Evolutionary conservation across 2,113 vertebrate genomes (phyloP), one percentile per base, ranked within the genome.

Genomic region (Enhydra lutris): DNA sequence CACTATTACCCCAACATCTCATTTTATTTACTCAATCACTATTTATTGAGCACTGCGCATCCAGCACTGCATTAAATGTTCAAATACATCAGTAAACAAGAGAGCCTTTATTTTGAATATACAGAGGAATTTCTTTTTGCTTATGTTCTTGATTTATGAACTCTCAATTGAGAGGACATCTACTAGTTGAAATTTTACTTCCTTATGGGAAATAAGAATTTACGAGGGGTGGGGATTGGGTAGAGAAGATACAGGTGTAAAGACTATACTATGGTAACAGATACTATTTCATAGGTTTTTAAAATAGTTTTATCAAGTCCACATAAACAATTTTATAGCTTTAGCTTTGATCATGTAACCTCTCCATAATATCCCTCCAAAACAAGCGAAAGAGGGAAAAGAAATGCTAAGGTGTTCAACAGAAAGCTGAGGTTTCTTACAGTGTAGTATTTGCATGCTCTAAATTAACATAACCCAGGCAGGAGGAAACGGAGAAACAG

Each of bases 141-240:
- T 83, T 86, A 93, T 71, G 24, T 96, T 74, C 47, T 73, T 86
- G 34, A 59, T 45, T 95, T 89, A 63, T 0, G 29, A 94, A 69
- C 45, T 73, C 34, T 95, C 8, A 26, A 34, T 0, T 52, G 50
- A 89, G 13, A 97, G 39, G 29, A 11, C 23, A 90, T 71, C 42
- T 45, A 85, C 65, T 57, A 81, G 67, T 6, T 92, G 47, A 88
- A 94, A 73, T 80, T 59, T 95, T 73, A 92, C 29, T 87, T 93
- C 76, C 50, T 91, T 76, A 23, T 2, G 12, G 63, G 24, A 93
- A 95, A 73, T 31, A 52, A 65, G 76, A 86, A 92, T 42, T 86
- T 86, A 36, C 26, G 92, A 45, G 50, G 7, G 15, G 10, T 81
- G 11, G 39, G 7, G 55, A 84, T 7, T 59, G 20, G 29, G 26